A percentile compares a stretch with the other conserved stretches of the same genome.
Evolutionary conservation across 37 sponge, comb jelly and placozoan species (phyloP).

Genomic region (Petrosia ficiformis): DNA sequence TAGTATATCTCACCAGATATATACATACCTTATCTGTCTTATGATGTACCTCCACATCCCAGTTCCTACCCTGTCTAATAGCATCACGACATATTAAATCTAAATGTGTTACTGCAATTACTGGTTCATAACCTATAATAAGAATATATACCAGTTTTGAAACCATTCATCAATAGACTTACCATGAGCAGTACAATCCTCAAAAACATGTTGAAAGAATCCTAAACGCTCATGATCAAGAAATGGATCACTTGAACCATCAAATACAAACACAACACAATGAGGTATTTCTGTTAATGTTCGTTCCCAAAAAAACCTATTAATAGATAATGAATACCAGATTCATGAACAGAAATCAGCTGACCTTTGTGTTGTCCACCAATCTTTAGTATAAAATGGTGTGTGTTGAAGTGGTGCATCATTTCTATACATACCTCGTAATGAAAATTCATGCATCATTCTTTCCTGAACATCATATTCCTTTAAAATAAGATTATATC

Average conservation of each 20-base stretch:
- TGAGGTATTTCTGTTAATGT: slow-evolving; percentile 71
- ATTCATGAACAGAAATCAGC: background rate
- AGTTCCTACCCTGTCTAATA: slow-evolving; percentile 52
- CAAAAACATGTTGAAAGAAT: slow-evolving; percentile 79
- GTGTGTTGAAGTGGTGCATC: slow-evolving; percentile 43
- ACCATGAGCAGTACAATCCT: slow-evolving; percentile 78
- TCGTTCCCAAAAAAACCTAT: slow-evolving; percentile 85
- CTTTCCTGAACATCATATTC: slow-evolving; percentile 62
- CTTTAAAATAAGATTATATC: slow-evolving; percentile 33
- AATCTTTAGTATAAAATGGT: slow-evolving; percentile 54
- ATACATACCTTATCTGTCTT: slow-evolving; percentile 66
- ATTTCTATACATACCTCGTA: slow-evolving; percentile 87
- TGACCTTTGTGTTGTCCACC: slow-evolving; percentile 71
- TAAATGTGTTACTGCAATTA: slow-evolving; percentile 84
- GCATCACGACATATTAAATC: slow-evolving; percentile 82
- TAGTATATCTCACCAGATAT: too few species aligned
- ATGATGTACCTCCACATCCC: slow-evolving; percentile 65
- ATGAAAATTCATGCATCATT: slow-evolving; percentile 58
- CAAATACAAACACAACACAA: slow-evolving; percentile 94
- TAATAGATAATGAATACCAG: background rate
- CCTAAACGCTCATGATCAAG: slow-evolving; percentile 76
- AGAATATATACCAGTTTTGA: background rate
- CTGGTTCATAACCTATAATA: slow-evolving; percentile 87
- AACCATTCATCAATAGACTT: background rate
- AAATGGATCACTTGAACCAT: slow-evolving; percentile 91